phyloP scores from a whole-genome alignment of 1,140 invertebrate species.

The Cydia amplana region DNA sequence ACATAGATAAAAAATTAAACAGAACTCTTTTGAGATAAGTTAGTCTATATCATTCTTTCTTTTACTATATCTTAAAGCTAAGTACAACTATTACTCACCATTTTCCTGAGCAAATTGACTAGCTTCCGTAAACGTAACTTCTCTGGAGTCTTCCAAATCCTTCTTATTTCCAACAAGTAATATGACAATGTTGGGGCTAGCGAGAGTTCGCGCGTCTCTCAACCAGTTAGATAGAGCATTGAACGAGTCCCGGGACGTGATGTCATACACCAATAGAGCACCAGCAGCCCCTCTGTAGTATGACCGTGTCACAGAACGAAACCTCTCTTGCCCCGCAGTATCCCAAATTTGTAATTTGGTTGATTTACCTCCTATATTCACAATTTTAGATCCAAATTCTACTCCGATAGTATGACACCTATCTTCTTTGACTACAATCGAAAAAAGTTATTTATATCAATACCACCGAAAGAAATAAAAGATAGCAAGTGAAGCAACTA shows the following conservation, averaged over 20 bases:
- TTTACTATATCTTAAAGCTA: slow-evolving; percentile 6
- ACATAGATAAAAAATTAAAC: too few species aligned
- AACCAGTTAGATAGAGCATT: slow-evolving; percentile 91
- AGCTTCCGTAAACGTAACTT: slow-evolving; percentile 91
- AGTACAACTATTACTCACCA: slow-evolving; percentile 77
- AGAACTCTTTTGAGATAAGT: neutral
- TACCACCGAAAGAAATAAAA: neutral
- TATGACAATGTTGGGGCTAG: slow-evolving; percentile 92
- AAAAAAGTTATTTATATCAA: slow-evolving; percentile 25
- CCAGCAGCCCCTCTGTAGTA: slow-evolving; percentile 92
- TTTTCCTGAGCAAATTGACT: slow-evolving; percentile 91
- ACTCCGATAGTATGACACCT: slow-evolving; percentile 91
- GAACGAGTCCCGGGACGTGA: slow-evolving; percentile 90
- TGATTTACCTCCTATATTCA: slow-evolving; percentile 90
- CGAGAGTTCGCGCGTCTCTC: slow-evolving; percentile 91
- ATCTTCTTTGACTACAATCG: slow-evolving; percentile 86
- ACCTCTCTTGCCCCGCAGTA: slow-evolving; percentile 80
- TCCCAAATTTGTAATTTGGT: slow-evolving; percentile 94
- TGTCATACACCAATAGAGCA: slow-evolving; percentile 89
- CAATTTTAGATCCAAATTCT: slow-evolving; percentile 92
- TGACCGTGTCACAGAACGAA: slow-evolving; percentile 87
- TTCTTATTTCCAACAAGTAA: slow-evolving; percentile 91
- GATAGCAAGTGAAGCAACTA: too few species aligned
- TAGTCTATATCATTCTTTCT: neutral
- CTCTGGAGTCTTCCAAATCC: slow-evolving; percentile 87